Conservation (phyloP, 1,140 invertebrate genomes). For the Galendromus occidentalis region DNA sequence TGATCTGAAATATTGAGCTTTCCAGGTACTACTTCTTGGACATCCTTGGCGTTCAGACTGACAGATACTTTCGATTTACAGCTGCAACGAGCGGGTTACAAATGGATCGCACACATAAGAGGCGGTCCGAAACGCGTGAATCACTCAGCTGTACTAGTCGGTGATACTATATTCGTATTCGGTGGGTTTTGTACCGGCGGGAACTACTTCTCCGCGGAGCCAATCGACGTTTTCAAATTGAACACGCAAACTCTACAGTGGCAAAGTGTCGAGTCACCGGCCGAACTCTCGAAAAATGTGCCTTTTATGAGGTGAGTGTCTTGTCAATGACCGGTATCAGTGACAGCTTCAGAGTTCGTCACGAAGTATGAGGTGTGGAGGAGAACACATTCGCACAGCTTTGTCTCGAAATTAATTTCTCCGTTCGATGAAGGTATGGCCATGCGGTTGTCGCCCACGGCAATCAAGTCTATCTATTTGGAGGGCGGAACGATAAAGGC, state of each 20-base stretch:
- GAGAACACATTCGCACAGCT: too few species aligned
- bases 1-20: too few species aligned
- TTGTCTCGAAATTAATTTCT: too few species aligned
- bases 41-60: too few species aligned
- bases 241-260: slow-evolving; percentile 44
- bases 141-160: slow-evolving; percentile 56
- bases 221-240: slow-evolving; percentile 70
- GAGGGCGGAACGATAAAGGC: slow-evolving; percentile 61
- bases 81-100: not conserved
- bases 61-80: too few species aligned
- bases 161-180: slow-evolving; percentile 43
- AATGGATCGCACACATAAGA: slow-evolving; percentile 57
- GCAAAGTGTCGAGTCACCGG: slow-evolving; percentile 2
- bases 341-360: too few species aligned
- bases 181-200: slow-evolving; percentile 68
- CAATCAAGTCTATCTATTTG: slow-evolving; percentile 63
- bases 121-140: slow-evolving; percentile 60
- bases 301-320: slow-evolving; percentile 26
- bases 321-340: too few species aligned
- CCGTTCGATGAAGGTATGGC: slow-evolving; percentile 41
- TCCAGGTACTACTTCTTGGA: too few species aligned
- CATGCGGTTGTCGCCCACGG: slow-evolving; percentile 61
- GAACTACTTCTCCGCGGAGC: slow-evolving; percentile 42
- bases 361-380: too few species aligned
- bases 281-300: slow-evolving; percentile 14